A percentile compares a stretch with the other conserved stretches of the same genome.
Conservation (phyloP, 2,888 invertebrate species). For the Ornithoptera alexandrae region DNA sequence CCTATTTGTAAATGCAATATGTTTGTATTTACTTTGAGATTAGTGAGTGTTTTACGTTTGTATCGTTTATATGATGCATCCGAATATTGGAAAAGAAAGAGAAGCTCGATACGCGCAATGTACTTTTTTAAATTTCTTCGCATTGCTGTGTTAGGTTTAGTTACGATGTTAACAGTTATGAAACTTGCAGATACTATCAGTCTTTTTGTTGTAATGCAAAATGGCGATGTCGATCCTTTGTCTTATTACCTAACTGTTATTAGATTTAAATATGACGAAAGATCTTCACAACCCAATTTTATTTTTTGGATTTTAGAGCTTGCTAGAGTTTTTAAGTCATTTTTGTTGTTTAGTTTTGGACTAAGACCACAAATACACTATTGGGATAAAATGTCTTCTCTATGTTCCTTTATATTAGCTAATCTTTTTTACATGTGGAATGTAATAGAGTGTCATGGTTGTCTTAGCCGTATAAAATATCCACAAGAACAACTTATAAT, state of each 20-base stretch:
- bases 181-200: conserved; percentile 30
- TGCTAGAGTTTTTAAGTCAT: conserved; percentile 33
- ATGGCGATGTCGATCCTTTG: conserved; percentile 18
- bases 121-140: conserved; percentile 32
- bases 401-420: conserved; percentile 30
- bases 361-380: conserved; percentile 31
- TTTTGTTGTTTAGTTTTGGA: conserved; percentile 33
- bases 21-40: conserved; percentile 31
- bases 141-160: conserved; percentile 31
- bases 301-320: conserved; percentile 31
- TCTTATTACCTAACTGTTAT: conserved; percentile 29
- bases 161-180: conserved; percentile 30
- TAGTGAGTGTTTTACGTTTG: conserved; percentile 30
- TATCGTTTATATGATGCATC: conserved; percentile 31
- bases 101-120: conserved; percentile 23
- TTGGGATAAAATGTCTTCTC: conserved; percentile 32
- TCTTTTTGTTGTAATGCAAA: conserved; percentile 25
- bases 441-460: conserved; percentile 32
- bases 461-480: conserved; percentile 31
- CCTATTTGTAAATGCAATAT: conserved; percentile 31
- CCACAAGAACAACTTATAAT: conserved; percentile 31
- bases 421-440: conserved; percentile 35
- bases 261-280: conserved; percentile 27
- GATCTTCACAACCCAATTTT: conserved; percentile 16
- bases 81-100: conserved; percentile 30